Conservation (phyloP, 2,888 invertebrate genomes). For the Lithophane leautieri region DNA sequence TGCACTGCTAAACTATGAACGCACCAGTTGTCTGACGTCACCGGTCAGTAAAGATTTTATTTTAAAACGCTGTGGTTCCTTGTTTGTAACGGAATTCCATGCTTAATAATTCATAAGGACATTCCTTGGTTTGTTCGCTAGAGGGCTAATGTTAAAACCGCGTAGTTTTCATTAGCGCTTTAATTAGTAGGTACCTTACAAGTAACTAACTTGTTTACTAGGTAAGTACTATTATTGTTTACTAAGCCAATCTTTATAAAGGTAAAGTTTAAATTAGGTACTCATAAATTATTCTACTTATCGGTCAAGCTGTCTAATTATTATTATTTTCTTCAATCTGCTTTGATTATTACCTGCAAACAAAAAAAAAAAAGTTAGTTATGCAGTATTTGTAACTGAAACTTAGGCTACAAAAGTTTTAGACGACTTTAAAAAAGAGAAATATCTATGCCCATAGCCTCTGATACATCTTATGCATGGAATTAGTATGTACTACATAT, state of each 20-base stretch:
- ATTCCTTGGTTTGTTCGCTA: conserved; percentile 8
- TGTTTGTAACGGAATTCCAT: neutral
- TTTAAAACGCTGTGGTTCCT: neutral
- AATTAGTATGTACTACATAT: neutral
- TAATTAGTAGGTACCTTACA: neutral
- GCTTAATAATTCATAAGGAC: conserved; percentile 20
- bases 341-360: conserved; percentile 57
- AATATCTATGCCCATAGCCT: neutral
- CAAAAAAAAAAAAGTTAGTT: conserved; percentile 42
- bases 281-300: neutral
- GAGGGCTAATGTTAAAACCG: neutral
- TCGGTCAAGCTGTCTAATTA: neutral
- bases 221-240: neutral
- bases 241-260: neutral
- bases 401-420: too few species aligned
- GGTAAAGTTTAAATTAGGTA: neutral
- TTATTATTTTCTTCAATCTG: conserved; percentile 2
- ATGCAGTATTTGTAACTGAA: neutral
- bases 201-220: neutral
- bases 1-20: conserved; percentile 45
- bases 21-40: conserved; percentile 53
- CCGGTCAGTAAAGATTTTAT: conserved; percentile 16
- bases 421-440: neutral
- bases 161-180: conserved; percentile 23
- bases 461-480: neutral